Evolutionary conservation across 2,113 vertebrate species (phyloP), one percentile per base, ranked within the genome.

Genomic region (Sorex fumeus): DNA sequence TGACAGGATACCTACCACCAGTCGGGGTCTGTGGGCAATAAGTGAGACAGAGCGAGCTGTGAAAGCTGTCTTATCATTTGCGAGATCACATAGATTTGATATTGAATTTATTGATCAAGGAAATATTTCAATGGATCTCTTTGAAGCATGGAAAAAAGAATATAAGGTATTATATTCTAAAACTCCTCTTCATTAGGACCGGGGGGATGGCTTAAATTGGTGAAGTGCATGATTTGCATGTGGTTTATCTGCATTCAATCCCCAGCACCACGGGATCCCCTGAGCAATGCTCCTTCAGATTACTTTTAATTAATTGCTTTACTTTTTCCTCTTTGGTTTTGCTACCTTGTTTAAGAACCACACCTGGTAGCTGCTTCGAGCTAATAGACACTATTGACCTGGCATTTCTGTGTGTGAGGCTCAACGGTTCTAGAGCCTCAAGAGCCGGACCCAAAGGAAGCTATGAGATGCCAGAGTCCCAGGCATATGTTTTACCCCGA

Each of bases 81-180:
- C 98, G 89, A 99, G 99, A 96, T 97, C 97, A 21, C 99, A 99
- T 71, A 98, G 99, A 18, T 97, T 99, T 96, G 98, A 99, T 88
- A 78, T 47, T 62, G 98, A 97, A 72, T 96, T 99, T 80, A 97
- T 98, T 12, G 99, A 99, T 97, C 99, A 99, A 96, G 99, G 99
- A 60, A 99, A 97, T 57, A 28, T 96, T 11, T 99, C 99, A 92
- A 98, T 99, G 98, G 99, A 99, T 83, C 98, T 99, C 77, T 99
- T 99, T 93, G 99, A 99, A 97, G 98, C 97, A 3, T 99, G 99
- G 99, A 99, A 99, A 96, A 99, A 99, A 86, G 99, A 99, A 96
- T 99, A 99, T 96, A 99, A 99, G 99, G 99, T 99, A 91, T 6
- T 66, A 21, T 72, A 36, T 74, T 88, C 50, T 79, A 36, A 45